These are phyloP conservation scores for Diacarnus erythraeanus DNA, from an alignment of 37 sponge, comb jelly and placozoan genomes.

Conservation along the genomic window DNA sequence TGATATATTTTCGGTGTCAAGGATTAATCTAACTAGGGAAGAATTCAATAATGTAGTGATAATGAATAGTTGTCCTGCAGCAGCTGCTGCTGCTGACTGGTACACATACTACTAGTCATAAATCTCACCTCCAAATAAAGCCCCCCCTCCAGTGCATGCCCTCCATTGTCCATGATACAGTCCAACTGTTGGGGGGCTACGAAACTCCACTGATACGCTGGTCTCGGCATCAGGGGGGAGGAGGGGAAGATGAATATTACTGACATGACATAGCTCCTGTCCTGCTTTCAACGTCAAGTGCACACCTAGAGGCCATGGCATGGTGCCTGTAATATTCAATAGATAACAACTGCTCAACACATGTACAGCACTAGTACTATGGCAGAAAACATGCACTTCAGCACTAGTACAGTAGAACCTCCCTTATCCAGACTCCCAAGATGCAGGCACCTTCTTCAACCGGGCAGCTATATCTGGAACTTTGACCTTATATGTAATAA, in stretches of 20 bases:
- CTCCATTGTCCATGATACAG: conserved; percentile 76
- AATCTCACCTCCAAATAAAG: conserved; percentile 73
- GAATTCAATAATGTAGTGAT: no score
- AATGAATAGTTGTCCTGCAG: no score
- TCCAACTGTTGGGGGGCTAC: conserved; percentile 58
- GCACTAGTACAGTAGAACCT: no score
- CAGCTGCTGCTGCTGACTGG: not conserved
- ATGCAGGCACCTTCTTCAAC: no score
- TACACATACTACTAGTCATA: not conserved
- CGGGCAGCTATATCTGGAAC: no score
- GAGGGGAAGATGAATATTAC: conserved; percentile 20
- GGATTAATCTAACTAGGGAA: no score
- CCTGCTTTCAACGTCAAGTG: conserved; percentile 53
- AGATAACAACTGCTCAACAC: no score
- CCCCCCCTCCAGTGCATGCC: conserved; percentile 54
- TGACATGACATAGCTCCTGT: conserved; percentile 34
- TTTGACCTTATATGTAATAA: no score
- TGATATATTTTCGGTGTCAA: not conserved
- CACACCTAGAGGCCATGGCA: conserved; percentile 68
- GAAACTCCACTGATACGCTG: conserved; percentile 51
- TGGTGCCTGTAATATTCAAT: conserved; percentile 48
- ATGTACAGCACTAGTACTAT: no score
- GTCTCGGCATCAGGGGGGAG: conserved; percentile 41
- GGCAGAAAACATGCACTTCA: no score
- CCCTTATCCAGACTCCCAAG: no score